Evolutionary conservation across 2,797 vertebrate species (phyloP).

Genomic region (Pangasius larnaudii): DNA sequence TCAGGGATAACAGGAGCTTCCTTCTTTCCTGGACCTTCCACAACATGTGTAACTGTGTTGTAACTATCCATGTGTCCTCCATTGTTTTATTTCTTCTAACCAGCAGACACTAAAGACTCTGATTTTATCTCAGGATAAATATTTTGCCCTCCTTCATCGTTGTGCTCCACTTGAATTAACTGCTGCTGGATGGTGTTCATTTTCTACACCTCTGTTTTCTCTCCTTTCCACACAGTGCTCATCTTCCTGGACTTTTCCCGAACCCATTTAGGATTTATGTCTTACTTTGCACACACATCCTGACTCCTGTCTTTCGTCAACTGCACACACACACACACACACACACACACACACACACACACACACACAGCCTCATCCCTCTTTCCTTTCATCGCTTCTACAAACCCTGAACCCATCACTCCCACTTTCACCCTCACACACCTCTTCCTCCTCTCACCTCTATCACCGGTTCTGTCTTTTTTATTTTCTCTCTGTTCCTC

Average conservation of each 20-base stretch:
- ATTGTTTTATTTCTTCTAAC: background rate
- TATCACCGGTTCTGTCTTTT: background rate
- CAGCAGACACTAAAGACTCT: background rate
- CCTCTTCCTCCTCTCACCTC: background rate
- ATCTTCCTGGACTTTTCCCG: background rate
- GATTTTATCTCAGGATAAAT: background rate
- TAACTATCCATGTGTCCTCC: background rate
- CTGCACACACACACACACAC: background rate
- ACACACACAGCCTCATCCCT: background rate
- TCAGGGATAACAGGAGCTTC: background rate
- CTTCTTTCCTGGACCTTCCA: background rate
- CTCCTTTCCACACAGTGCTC: background rate
- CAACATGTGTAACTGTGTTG: background rate
- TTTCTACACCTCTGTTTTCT: background rate
- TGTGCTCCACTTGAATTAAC: background rate
- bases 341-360: background rate
- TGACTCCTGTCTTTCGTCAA: background rate
- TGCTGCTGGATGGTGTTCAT: background rate
- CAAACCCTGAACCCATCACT: background rate
- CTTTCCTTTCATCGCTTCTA: background rate
- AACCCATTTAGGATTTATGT: slow-evolving; percentile 1
- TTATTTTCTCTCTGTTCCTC: background rate
- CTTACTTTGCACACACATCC: background rate
- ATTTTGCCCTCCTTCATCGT: background rate
- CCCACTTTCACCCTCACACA: background rate